Base-by-base conservation (phyloP, 2,888 invertebrate genomes). In the Blastobasis lacticolella region DNA sequence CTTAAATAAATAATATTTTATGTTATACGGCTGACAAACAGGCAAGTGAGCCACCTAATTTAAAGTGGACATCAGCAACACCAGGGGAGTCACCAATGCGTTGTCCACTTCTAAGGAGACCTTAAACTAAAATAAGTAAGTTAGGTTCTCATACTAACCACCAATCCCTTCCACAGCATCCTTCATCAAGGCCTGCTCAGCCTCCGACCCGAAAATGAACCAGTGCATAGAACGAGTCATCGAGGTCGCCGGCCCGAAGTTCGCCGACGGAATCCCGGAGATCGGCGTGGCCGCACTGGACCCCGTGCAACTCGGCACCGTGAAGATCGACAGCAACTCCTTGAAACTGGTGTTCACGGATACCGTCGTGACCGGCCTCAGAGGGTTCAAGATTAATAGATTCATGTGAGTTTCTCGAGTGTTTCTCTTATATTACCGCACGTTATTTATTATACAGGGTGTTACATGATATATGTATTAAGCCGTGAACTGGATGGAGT, bases 261-360 rank as follows among this genome's bases (percentile, higher is more conserved):
- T 89, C 70, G 73, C 81, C 0, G 76, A 79, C 38, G 89, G 89
- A 6, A 81, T 88, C 59, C 88, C 88, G 4, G 86, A 73, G 64
- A 69, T 89, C 56, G 83, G 83, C 54, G 78, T 90, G 51, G 87
- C 87, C 0, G 71, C 82, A 0, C 63, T 90, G 49, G 89, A 90
- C 67, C 90, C 90, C 0, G 79, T 86, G 42, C 64, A 79, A 48
- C 66, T 90, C 45, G 89, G 88, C 37, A 85, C 74, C 1, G 78
- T 90, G 36, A 68, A 76, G 6, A 81, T 88, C 0, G 67, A 85
- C 66, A 87, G 85, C 54, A 81, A 85, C 0, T 76, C 88, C 0
- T 63, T 90, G 45, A 83, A 80, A 52, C 75, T 90, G 10, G 71
- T 69, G 5, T 89, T 89, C 54, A 76, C 74, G 1, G 84, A 89